Conservation (phyloP, 2,113 vertebrate genomes). For the Xenus cinereus region DNA sequence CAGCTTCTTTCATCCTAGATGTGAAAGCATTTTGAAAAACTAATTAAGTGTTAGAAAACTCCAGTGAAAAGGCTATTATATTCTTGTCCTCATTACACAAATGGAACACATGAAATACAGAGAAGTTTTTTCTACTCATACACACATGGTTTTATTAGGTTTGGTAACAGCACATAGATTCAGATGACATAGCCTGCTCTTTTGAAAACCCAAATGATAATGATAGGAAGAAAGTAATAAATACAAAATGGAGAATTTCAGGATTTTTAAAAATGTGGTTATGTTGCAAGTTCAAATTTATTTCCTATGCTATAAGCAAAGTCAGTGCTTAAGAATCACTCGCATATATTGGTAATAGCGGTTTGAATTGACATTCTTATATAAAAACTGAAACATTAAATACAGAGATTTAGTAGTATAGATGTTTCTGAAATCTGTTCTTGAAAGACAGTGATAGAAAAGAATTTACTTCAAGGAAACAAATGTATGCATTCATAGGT, state of each 20-base stretch:
- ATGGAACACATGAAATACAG: neutral
- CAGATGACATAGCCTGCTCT: neutral
- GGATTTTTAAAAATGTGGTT: neutral
- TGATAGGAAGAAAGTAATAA: neutral
- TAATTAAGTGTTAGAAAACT: neutral
- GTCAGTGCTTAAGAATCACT: neutral
- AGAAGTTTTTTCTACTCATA: neutral
- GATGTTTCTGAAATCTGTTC: neutral
- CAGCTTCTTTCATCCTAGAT: neutral
- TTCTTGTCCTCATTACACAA: neutral
- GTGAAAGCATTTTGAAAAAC: neutral
- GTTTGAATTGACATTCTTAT: neutral
- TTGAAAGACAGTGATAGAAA: neutral
- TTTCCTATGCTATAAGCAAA: neutral
- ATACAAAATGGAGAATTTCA: neutral
- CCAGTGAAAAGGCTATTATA: neutral
- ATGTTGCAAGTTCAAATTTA: neutral
- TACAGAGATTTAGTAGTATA: neutral
- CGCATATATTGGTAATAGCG: neutral
- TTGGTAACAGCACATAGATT: neutral
- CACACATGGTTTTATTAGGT: neutral
- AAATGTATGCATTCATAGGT: neutral
- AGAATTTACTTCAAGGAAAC: neutral
- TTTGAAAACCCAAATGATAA: neutral
- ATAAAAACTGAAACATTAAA: neutral